These are phyloP conservation scores for Archips xylosteana DNA, from an alignment of 2,888 invertebrate genomes.

Conservation along the genomic window DNA sequence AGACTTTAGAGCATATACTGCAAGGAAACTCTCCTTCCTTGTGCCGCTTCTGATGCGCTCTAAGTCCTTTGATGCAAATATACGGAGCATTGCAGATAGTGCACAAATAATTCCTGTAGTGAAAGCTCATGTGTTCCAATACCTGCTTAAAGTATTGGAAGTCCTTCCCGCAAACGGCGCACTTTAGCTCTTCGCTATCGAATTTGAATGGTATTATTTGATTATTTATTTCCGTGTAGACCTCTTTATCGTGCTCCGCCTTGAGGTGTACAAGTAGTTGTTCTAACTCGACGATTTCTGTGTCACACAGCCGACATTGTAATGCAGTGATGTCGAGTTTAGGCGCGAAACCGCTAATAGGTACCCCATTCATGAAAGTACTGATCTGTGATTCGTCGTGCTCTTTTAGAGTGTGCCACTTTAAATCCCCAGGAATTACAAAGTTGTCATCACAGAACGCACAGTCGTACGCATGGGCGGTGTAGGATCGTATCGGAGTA, in stretches of 20 bases:
- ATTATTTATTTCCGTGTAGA: constrained; percentile 56
- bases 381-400: constrained; percentile 54
- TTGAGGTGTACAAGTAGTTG: constrained; percentile 51
- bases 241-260: constrained; percentile 49
- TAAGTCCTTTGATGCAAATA: constrained; percentile 27
- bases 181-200: constrained; percentile 50
- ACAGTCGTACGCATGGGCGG: constrained; percentile 61
- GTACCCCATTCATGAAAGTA: constrained; percentile 52
- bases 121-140: constrained; percentile 61
- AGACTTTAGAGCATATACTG: constrained; percentile 19
- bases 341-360: constrained; percentile 51
- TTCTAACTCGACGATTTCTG: constrained; percentile 49
- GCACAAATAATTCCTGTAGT: constrained; percentile 64
- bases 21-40: constrained; percentile 11
- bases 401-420: constrained; percentile 55
- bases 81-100: constrained; percentile 55
- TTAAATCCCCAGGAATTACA: constrained; percentile 57
- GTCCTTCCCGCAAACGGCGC: constrained; percentile 55
- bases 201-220: constrained; percentile 62
- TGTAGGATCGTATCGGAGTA: constrained; percentile 61
- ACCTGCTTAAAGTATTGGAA: constrained; percentile 53
- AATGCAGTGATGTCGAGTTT: constrained; percentile 66
- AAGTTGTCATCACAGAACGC: constrained; percentile 59
- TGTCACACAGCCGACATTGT: constrained; percentile 51
- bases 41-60: background rate